A percentile compares a stretch with the other conserved stretches of the same genome.
phyloP scores from a whole-genome alignment of 1,140 invertebrate species.

The Drosophila sturtevanti region DNA sequence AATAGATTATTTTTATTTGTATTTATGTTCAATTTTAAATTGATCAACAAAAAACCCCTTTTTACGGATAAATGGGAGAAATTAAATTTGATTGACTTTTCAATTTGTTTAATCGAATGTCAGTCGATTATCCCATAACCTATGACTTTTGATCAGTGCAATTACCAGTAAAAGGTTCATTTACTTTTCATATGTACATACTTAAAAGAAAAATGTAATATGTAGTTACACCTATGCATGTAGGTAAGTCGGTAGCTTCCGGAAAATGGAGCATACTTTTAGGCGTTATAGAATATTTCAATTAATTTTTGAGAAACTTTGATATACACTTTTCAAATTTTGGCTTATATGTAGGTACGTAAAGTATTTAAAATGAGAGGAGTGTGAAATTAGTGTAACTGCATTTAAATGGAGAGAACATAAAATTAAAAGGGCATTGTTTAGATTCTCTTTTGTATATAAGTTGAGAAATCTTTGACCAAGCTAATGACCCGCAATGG shows the following conservation, averaged over 20 bases:
- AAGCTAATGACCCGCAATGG: constrained; percentile 6
- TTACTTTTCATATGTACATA: not conserved
- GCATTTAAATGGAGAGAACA: not conserved
- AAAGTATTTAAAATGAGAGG: no score
- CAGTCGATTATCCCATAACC: not conserved
- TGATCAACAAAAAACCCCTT: no score
- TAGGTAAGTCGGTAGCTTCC: not conserved
- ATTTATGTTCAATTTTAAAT: no score
- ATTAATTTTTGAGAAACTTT: no score
- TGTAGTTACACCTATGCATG: not conserved
- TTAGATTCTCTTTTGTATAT: not conserved
- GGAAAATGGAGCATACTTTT: constrained; percentile 55
- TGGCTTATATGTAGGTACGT: not conserved
- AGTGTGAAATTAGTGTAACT: not conserved
- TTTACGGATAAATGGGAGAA: no score
- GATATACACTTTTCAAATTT: not conserved
- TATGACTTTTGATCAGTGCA: not conserved
- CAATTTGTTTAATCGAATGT: no score
- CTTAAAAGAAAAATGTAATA: not conserved
- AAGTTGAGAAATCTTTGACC: not conserved
- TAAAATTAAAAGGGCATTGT: not conserved
- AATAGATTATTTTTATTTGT: no score
- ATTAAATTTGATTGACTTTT: no score
- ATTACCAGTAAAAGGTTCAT: not conserved
- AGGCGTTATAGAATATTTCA: constrained; percentile 18